Percentiles rank a stretch among this genome's conserved stretches.
Evolutionary conservation across 1,140 invertebrate species (phyloP).

Genomic region (Pachyrhynchus sulphureomaculatus): DNA sequence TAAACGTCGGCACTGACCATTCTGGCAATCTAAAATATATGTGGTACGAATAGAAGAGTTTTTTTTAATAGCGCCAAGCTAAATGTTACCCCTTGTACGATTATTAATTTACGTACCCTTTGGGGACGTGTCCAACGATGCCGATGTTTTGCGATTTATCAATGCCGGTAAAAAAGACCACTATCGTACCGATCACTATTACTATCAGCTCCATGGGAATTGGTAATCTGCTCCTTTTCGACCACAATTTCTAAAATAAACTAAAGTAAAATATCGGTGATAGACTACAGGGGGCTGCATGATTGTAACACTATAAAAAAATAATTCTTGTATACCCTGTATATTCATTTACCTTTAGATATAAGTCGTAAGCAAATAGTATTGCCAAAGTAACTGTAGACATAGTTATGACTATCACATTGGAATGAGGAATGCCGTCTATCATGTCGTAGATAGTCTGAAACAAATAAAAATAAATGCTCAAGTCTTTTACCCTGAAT

Average conservation of each 20-base stretch:
- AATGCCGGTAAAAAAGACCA: constrained; percentile 64
- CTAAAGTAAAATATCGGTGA: not conserved
- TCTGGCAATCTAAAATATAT: constrained; percentile 61
- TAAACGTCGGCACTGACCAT: constrained; percentile 58
- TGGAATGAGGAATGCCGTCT: constrained; percentile 61
- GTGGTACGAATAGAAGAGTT: not conserved
- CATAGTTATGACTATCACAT: constrained; percentile 66
- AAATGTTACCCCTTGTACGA: too few relatives aligned
- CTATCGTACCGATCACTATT: constrained; percentile 73
- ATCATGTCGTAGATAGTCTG: constrained; percentile 72
- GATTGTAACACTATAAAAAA: not conserved
- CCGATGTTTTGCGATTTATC: constrained; percentile 61
- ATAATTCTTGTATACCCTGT: too few relatives aligned
- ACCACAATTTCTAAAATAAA: constrained; percentile 67
- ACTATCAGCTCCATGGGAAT: constrained; percentile 85
- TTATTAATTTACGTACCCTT: constrained; percentile 60
- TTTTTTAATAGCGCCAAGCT: too few relatives aligned
- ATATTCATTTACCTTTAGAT: constrained; percentile 70
- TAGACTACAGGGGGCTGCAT: not conserved
- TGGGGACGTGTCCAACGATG: constrained; percentile 74
- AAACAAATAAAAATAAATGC: constrained; percentile 39
- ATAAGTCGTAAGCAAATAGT: constrained; percentile 75
- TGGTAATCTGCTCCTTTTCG: constrained; percentile 71
- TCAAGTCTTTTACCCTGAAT: too few relatives aligned
- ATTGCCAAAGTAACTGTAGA: constrained; percentile 69